Evolutionary conservation across 2,113 vertebrate species (phyloP).

Genomic region (Coptodon bakossiorum): DNA sequence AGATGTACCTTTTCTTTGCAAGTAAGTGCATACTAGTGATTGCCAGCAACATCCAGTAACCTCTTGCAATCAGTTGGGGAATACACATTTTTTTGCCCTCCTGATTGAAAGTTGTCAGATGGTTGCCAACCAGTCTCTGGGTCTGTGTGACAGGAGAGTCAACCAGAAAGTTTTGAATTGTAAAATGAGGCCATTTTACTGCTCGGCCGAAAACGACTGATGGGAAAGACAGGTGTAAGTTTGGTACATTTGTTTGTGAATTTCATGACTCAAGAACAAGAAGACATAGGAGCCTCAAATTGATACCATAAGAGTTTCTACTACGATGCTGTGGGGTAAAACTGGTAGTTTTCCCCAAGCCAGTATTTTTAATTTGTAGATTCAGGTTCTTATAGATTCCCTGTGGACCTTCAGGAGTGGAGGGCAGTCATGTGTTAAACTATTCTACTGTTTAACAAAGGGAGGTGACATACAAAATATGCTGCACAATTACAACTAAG

Average conservation of each 20-base stretch:
- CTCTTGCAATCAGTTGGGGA: background rate
- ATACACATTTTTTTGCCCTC: background rate
- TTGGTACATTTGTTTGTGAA: background rate
- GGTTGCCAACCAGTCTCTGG: background rate
- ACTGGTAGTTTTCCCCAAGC: background rate
- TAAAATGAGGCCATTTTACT: background rate
- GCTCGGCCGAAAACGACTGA: background rate
- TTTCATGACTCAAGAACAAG: background rate
- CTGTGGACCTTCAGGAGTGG: background rate
- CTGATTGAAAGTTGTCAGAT: background rate
- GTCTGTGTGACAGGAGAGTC: background rate
- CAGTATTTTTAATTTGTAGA: background rate
- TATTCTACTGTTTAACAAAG: background rate
- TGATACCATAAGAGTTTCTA: background rate
- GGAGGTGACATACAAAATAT: background rate
- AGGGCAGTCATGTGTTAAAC: background rate
- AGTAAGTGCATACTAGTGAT: background rate
- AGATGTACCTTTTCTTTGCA: background rate
- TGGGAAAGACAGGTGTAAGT: background rate
- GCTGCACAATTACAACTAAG: background rate
- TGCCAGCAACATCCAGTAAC: background rate
- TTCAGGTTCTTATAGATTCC: background rate
- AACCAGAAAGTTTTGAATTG: background rate
- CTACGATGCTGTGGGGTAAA: background rate
- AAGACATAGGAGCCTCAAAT: background rate